Percentiles rank a stretch among this genome's conserved stretches.
phyloP scores from a whole-genome alignment of 92 coral and sea anemone species.

The Porites rus region DNA sequence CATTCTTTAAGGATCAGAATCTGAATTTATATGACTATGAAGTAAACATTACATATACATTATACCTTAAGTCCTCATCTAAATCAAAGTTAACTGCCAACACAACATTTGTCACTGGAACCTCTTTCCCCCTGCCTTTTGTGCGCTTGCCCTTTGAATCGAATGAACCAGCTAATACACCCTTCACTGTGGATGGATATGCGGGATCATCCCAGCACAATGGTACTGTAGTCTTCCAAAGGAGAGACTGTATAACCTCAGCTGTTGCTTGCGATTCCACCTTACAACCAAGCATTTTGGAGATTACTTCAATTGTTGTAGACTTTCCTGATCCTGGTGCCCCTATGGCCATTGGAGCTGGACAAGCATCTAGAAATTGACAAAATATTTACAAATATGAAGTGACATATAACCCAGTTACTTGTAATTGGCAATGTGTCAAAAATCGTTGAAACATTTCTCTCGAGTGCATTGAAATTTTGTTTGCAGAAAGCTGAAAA shows the following conservation, averaged over 20 bases:
- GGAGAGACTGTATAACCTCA: conserved; percentile 45
- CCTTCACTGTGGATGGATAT: conserved; percentile 40
- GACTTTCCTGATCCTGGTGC: conserved; percentile 15
- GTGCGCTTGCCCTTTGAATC: conserved; percentile 52
- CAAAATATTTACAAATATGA: neutral
- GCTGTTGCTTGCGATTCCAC: conserved; percentile 50
- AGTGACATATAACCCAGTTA: no score
- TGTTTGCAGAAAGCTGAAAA: no score
- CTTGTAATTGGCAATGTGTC: no score
- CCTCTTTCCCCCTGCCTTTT: conserved; percentile 49
- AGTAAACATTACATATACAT: neutral
- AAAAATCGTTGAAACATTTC: no score
- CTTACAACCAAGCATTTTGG: conserved; percentile 43
- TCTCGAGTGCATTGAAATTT: no score
- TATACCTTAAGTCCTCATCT: conserved; percentile 46
- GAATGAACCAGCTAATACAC: conserved; percentile 34
- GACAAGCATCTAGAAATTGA: conserved; percentile 34
- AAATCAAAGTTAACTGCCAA: conserved; percentile 48
- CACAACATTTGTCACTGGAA: conserved; percentile 43
- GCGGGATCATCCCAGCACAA: conserved; percentile 57
- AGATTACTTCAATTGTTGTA: conserved; percentile 30
- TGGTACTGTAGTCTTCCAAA: conserved; percentile 37
- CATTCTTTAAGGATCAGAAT: no score
- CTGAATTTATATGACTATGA: no score
- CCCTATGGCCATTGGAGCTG: conserved; percentile 38